A percentile compares a stretch with the other conserved stretches of the same genome.
Conservation (phyloP, 1,140 invertebrate species). For the Drosophila ogumai region DNA sequence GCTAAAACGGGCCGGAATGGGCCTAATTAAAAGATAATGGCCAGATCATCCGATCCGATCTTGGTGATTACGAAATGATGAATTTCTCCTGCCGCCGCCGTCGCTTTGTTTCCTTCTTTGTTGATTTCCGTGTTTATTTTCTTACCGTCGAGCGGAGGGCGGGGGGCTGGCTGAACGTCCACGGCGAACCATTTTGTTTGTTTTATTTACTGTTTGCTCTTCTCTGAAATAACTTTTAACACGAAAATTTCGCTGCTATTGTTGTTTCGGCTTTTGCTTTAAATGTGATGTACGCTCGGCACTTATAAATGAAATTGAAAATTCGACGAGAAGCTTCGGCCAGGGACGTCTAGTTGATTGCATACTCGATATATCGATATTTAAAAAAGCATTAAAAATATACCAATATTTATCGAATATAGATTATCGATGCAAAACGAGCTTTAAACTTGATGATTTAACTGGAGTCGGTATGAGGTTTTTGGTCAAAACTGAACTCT, state of each 20-base stretch:
- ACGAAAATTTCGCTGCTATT: conserved; percentile 37
- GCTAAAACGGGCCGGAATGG: conserved; percentile 25
- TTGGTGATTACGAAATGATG: conserved; percentile 40
- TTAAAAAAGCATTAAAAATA: too few species aligned
- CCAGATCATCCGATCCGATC: conserved; percentile 30
- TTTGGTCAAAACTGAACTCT: too few species aligned
- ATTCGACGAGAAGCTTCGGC: conserved; percentile 42
- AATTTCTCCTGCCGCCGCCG: neutral
- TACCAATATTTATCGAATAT: too few species aligned
- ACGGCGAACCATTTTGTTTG: conserved; percentile 89
- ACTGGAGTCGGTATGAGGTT: too few species aligned
- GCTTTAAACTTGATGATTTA: too few species aligned
- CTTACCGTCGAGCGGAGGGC: conserved; percentile 87
- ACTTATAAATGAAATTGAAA: conserved; percentile 37
- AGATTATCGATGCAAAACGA: too few species aligned
- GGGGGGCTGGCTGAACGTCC: conserved; percentile 90
- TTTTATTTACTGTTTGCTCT: conserved; percentile 31
- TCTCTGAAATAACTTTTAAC: conserved; percentile 10
- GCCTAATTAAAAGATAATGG: conserved; percentile 9
- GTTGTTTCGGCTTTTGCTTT: conserved; percentile 23
- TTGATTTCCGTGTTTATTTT: conserved; percentile 1
- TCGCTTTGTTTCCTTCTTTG: conserved; percentile 2
- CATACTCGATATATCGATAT: too few species aligned
- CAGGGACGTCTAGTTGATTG: too few species aligned
- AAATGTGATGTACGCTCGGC: conserved; percentile 18